Conservation (phyloP, 2,113 vertebrate genomes). For the Desmodus rotundus region DNA sequence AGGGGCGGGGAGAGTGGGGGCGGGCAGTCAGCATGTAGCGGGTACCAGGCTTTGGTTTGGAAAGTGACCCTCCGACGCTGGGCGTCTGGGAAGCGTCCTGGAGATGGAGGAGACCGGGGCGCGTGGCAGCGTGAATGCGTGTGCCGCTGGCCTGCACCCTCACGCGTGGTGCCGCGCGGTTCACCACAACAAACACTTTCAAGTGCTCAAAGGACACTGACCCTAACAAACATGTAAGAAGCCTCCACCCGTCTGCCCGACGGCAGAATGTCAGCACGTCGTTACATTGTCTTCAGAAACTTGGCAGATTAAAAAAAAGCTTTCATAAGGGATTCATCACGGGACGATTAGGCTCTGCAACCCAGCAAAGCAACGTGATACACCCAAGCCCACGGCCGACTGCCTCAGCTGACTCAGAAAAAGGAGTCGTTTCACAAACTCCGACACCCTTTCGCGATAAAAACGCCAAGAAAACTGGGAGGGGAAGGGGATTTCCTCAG, state of each 20-base stretch:
- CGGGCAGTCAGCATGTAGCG: background rate
- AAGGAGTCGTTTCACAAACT: background rate
- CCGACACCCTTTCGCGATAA: background rate
- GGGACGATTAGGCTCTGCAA: background rate
- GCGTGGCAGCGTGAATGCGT: too few species aligned
- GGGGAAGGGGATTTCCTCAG: background rate
- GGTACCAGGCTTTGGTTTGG: background rate
- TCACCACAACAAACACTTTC: background rate
- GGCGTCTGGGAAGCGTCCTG: background rate
- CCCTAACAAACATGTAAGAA: background rate
- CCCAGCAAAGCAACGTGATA: background rate
- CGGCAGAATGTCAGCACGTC: background rate
- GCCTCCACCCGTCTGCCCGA: background rate
- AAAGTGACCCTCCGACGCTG: background rate
- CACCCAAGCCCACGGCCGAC: too few species aligned
- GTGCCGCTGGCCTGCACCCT: background rate
- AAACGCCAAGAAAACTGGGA: background rate
- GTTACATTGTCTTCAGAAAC: conserved; percentile 9
- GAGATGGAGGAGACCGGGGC: background rate
- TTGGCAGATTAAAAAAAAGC: background rate
- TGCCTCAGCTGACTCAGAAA: background rate
- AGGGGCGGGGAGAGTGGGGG: fast-evolving
- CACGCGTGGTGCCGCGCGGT: background rate
- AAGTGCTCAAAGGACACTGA: background rate
- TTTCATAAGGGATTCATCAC: background rate